phyloP scores from a whole-genome alignment of 2,797 vertebrate genomes.

The Falco columbarius region DNA sequence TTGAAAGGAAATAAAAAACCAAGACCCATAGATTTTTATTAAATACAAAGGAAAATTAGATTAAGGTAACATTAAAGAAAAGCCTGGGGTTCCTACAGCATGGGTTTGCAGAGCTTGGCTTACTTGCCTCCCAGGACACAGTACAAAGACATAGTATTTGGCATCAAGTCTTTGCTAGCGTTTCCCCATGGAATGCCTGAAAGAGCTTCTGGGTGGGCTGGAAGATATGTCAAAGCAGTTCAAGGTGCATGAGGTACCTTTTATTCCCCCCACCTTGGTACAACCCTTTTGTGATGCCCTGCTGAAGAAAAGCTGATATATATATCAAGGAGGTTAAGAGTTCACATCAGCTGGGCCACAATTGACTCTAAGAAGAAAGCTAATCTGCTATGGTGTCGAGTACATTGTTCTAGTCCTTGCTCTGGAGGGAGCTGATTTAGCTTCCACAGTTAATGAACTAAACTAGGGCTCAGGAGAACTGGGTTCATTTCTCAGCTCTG shows the following conservation, averaged over 20 bases:
- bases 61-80: constrained; percentile 20
- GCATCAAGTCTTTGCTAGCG: not conserved
- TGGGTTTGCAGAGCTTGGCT: not conserved
- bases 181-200: not conserved
- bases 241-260: not conserved
- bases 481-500: not conserved
- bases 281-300: not conserved
- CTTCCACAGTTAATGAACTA: not conserved
- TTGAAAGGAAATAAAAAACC: constrained; percentile 75
- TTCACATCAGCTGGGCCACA: not conserved
- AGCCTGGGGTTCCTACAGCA: not conserved
- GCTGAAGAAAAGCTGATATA: not conserved
- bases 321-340: not conserved
- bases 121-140: not conserved
- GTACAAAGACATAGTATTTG: constrained; percentile 2
- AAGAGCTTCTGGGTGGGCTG: constrained; percentile 2
- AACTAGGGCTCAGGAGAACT: not conserved
- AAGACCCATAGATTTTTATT: constrained; percentile 48
- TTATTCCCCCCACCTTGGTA: not conserved
- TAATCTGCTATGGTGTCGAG: not conserved
- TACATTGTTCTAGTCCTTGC: not conserved
- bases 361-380: not conserved
- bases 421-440: not conserved
- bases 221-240: not conserved
- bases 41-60: constrained; percentile 61